These are phyloP conservation scores for Helobdella robusta DNA, from an alignment of 2,888 invertebrate species.

Conservation along the genomic window DNA sequence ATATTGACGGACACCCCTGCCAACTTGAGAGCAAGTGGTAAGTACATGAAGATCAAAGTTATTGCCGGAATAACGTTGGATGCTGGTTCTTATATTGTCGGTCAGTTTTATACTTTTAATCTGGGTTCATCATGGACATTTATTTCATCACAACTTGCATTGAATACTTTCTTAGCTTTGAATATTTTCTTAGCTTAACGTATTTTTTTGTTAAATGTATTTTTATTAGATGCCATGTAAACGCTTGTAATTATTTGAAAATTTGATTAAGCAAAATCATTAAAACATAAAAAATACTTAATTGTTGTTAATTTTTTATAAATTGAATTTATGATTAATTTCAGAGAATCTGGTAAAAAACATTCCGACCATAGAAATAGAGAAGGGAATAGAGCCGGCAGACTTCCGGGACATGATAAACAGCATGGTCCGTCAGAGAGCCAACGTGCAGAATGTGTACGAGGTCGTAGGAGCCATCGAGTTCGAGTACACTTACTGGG, in stretches of 20 bases:
- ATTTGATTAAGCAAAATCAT: too few species aligned
- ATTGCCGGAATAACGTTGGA: conserved; percentile 45
- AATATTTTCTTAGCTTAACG: too few species aligned
- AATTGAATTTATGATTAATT: too few species aligned
- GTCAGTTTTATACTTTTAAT: conserved; percentile 36
- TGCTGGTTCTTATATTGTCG: conserved; percentile 46
- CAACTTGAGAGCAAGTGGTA: conserved; percentile 40
- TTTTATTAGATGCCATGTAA: too few species aligned
- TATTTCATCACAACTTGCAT: not conserved
- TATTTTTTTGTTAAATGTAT: too few species aligned
- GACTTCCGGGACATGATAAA: conserved; percentile 32
- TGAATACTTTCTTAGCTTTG: not conserved
- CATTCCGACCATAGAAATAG: conserved; percentile 31
- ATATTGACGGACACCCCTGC: conserved; percentile 42
- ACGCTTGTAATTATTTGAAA: too few species aligned
- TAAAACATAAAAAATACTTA: too few species aligned
- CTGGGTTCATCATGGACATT: not conserved
- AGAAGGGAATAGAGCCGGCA: conserved; percentile 32
- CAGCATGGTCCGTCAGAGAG: conserved; percentile 32
- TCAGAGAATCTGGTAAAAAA: conserved; percentile 33
- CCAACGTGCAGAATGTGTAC: conserved; percentile 37
- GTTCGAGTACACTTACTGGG: conserved; percentile 49
- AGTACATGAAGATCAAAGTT: conserved; percentile 40
- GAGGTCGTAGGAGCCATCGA: conserved; percentile 38
- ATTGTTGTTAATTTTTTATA: too few species aligned